Evolutionary conservation across 2,113 vertebrate species (phyloP), one percentile per base, ranked within the genome.

Genomic region (Puma concolor): DNA sequence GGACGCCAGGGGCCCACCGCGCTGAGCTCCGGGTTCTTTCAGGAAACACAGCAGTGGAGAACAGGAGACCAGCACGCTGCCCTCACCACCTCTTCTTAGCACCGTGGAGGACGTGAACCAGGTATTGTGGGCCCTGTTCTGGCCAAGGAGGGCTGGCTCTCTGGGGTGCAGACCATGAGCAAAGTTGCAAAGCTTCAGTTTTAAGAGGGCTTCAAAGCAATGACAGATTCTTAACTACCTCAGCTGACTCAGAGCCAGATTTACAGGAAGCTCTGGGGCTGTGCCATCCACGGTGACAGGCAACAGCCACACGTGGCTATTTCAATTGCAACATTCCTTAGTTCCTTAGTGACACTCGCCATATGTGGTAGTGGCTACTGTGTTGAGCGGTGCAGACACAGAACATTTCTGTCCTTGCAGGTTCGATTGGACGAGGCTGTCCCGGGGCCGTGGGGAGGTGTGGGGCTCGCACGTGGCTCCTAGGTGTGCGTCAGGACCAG

Each of bases 11-110:
- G 5, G 7, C 7, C 29, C 41, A 33, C 25, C 77, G 57, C 71
- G 41, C 79, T 95, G 67, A 66, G 50, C 38, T 79, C 88, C 97
- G 57, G 54, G 15, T 94, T 98, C 48, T 97, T 98, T 63, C 93
- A 99, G 99, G 97, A 99, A 99, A 98, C 99, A 99, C 98, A 99
- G 99, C 98, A 99, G 99, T 96, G 99, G 99, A 1, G 99, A 99
- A 88, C 99, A 99, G 60, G 99, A 99, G 84, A 99, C 99, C 38
- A 99, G 99, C 97, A 99, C 99, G 0, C 98, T 99, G 92, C 99
- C 99, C 15, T 99, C 99, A 0, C 99, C 99, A 0, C 99, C 99
- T 29, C 99, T 99, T 4, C 99, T 99, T 85, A 99, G 99, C 69
- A 95, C 99, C 0, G 96, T 98, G 11, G 99, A 99, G 13, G 99